Percentiles rank a stretch among this genome's conserved stretches.
Conservation (phyloP, 1,140 invertebrate genomes). For the Dolichoris vasculosae region DNA sequence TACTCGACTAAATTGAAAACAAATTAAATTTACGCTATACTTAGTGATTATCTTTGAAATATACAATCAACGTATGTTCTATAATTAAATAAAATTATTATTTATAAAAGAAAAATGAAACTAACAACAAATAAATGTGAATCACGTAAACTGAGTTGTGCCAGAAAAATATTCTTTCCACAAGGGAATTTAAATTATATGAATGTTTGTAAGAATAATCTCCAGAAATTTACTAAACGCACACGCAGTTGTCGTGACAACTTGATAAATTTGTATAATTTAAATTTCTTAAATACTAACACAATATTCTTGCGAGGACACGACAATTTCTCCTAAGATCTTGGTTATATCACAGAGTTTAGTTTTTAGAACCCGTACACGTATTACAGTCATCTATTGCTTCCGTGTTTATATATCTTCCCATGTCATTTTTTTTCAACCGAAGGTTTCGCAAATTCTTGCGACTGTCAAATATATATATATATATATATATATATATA, state of each 20-base stretch:
- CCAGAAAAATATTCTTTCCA: no score
- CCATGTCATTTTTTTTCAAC: not conserved
- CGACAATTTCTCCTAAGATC: not conserved
- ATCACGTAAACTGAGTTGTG: no score
- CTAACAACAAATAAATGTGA: no score
- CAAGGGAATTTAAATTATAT: no score
- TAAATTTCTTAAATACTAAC: not conserved
- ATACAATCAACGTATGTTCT: no score
- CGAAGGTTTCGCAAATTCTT: not conserved
- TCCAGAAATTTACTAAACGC: no score
- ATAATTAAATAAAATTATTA: no score
- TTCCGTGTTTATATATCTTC: conserved; percentile 18
- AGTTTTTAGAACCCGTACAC: not conserved
- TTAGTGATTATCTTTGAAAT: no score
- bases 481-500: not conserved
- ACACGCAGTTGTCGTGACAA: not conserved
- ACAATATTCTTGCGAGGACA: not conserved
- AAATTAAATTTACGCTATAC: no score
- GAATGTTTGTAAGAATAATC: no score
- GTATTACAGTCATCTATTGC: not conserved
- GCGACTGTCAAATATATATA: not conserved
- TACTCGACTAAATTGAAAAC: no score
- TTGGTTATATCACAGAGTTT: not conserved
- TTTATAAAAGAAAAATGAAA: no score
- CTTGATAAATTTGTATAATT: not conserved